Conservation (phyloP, 2,888 invertebrate species). For the Tridacna gigas region DNA sequence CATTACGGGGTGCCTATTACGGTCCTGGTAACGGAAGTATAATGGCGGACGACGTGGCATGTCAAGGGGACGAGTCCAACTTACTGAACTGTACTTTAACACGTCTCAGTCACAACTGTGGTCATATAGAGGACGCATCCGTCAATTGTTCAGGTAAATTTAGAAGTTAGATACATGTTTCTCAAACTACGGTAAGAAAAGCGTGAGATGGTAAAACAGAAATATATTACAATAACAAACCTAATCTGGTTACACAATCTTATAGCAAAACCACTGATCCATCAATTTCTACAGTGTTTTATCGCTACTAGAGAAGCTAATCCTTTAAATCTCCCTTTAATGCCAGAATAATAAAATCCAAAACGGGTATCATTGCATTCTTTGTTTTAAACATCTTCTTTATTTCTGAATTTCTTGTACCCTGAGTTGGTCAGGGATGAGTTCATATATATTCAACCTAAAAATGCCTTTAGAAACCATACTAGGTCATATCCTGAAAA, state of each 20-base stretch:
- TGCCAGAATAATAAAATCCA: no score
- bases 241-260: neutral
- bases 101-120: neutral
- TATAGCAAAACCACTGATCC: neutral
- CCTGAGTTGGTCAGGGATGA: no score
- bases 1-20: neutral
- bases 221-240: neutral
- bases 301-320: no score
- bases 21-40: slow-evolving; percentile 7
- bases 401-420: no score
- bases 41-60: slow-evolving; percentile 6
- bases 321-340: no score
- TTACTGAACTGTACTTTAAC: neutral
- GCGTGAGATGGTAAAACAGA: no score
- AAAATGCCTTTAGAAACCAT: no score
- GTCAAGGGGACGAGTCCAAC: neutral
- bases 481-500: no score
- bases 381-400: no score
- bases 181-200: no score
- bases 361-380: no score
- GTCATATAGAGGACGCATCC: slow-evolving; percentile 2
- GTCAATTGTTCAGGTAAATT: neutral
- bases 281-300: neutral
- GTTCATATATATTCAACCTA: no score
- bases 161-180: neutral